Evolutionary conservation across 1,140 invertebrate genomes (phyloP).

Genomic region (Acyrthosiphon pisum): DNA sequence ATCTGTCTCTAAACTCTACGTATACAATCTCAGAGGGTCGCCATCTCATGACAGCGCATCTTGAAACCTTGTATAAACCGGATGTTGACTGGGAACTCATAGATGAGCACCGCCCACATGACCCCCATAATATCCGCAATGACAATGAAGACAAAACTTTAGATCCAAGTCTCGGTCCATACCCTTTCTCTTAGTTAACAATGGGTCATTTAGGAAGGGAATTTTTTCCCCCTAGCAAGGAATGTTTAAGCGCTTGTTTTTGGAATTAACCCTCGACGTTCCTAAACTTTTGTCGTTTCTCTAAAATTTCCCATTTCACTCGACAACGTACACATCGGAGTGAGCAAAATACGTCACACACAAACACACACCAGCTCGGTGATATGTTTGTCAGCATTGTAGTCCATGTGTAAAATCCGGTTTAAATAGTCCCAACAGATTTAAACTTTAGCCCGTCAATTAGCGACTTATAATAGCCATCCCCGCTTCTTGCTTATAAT

Average conservation of each 20-base stretch:
- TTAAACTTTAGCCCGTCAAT: conserved; percentile 23
- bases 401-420: conserved; percentile 36
- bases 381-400: conserved; percentile 48
- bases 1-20: not conserved
- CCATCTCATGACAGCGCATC: not conserved
- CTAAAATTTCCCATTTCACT: conserved; percentile 40
- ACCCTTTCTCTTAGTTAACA: conserved; percentile 30
- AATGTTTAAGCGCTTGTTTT: conserved; percentile 44
- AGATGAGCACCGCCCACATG: not conserved
- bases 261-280: conserved; percentile 30
- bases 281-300: conserved; percentile 42
- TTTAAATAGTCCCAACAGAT: conserved; percentile 40
- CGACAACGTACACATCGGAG: conserved; percentile 12
- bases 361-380: not conserved
- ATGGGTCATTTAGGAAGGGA: conserved; percentile 16
- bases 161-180: not conserved
- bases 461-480: not conserved
- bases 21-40: not conserved
- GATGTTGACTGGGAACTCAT: conserved; percentile 25
- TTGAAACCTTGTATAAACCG: conserved; percentile 23
- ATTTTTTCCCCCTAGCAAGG: not conserved
- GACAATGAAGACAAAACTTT: conserved; percentile 31
- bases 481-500: not conserved
- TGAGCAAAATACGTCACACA: not conserved
- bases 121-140: not conserved